phyloP scores from a whole-genome alignment of 2,888 invertebrate species.

The Hypselothyrea guttata region DNA sequence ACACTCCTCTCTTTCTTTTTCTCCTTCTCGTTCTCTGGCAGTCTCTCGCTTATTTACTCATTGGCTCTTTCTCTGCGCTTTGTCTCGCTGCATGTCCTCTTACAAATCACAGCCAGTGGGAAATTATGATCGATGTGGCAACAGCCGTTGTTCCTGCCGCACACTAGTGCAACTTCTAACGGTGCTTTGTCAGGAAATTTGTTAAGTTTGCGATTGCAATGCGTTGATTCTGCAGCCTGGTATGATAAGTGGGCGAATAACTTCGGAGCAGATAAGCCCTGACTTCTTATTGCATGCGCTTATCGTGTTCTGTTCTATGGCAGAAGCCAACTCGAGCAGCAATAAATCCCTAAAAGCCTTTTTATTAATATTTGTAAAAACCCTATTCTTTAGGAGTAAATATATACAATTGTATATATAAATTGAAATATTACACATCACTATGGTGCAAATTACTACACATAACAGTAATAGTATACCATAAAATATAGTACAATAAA shows the following conservation, averaged over 20 bases:
- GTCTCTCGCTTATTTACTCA: conserved; percentile 6
- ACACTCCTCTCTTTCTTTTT: background rate
- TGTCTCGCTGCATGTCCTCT: conserved; percentile 15
- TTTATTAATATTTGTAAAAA: too few species aligned
- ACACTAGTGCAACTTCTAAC: conserved; percentile 43
- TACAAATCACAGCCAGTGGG: conserved; percentile 68
- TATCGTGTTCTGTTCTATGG: too few species aligned
- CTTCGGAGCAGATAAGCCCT: conserved; percentile 3
- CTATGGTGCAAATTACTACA: too few species aligned
- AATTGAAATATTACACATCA: too few species aligned
- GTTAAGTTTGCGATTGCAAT: conserved; percentile 68
- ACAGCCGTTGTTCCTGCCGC: conserved; percentile 24
- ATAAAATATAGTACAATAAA: too few species aligned
- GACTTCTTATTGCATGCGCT: conserved; percentile 1
- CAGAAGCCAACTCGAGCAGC: too few species aligned
- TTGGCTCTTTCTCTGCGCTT: background rate
- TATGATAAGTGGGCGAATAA: conserved; percentile 37
- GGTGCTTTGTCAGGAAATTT: conserved; percentile 69
- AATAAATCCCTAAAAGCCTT: too few species aligned
- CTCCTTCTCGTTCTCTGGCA: conserved; percentile 2
- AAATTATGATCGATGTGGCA: conserved; percentile 75
- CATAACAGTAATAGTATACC: too few species aligned
- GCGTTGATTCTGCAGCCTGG: conserved; percentile 29
- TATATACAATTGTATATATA: too few species aligned
- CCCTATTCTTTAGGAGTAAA: too few species aligned